These are phyloP conservation scores for Cnemophilus loriae DNA, from an alignment of 2,113 vertebrate species.

Conservation along the genomic window DNA sequence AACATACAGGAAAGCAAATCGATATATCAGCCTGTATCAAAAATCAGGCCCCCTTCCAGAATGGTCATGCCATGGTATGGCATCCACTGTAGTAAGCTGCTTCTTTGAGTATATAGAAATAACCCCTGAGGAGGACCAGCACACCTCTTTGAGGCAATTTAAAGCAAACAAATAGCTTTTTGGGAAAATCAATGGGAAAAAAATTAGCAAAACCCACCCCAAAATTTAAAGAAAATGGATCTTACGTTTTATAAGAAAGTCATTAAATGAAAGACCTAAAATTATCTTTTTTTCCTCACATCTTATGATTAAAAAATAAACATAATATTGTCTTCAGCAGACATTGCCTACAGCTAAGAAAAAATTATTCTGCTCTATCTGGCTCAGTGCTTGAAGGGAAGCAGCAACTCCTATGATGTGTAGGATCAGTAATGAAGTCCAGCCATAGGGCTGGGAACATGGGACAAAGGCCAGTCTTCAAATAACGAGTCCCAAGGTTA, in stretches of 20 bases:
- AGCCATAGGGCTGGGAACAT: background rate
- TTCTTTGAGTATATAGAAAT: background rate
- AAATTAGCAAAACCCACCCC: background rate
- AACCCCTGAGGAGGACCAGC: background rate
- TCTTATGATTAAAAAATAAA: background rate
- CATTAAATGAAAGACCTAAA: background rate
- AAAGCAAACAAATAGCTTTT: background rate
- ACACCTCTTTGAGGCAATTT: background rate
- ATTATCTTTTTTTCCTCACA: background rate
- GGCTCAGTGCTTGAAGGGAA: background rate
- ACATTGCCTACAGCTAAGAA: background rate
- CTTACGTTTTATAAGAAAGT: background rate
- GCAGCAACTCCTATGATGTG: background rate
- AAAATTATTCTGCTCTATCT: background rate
- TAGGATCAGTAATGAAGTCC: background rate
- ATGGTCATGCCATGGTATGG: too few species aligned
- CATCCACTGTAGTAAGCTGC: fast-evolving
- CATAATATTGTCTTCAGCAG: background rate
- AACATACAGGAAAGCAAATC: background rate
- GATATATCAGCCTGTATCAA: background rate
- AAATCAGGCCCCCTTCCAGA: background rate
- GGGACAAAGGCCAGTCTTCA: background rate
- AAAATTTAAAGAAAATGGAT: background rate
- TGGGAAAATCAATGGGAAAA: background rate
- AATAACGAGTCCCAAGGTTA: background rate